Percentiles rank a stretch among this genome's conserved stretches.
phyloP scores from a whole-genome alignment of 2,113 vertebrate genomes.

The Daphoenositta chrysoptera region DNA sequence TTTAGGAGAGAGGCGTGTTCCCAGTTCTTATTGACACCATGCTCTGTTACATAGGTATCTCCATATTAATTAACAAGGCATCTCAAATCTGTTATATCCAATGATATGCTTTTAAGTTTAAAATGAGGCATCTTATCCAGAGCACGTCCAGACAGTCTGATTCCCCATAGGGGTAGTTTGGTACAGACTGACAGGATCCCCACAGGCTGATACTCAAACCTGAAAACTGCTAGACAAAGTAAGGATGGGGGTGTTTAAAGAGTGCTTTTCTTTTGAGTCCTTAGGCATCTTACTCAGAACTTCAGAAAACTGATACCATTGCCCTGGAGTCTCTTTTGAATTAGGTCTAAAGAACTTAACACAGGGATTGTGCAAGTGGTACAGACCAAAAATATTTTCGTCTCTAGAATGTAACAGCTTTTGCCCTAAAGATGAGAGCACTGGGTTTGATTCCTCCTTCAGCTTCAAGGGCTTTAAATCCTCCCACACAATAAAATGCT shows the following conservation, averaged over 20 bases:
- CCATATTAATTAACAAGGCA: neutral
- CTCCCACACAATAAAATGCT: neutral
- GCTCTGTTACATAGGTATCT: neutral
- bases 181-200: neutral
- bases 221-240: neutral
- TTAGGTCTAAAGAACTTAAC: neutral
- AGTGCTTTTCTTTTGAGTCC: neutral
- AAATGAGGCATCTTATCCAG: neutral
- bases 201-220: neutral
- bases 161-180: neutral
- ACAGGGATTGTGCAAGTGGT: neutral
- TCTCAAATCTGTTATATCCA: neutral
- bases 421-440: neutral
- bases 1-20: neutral
- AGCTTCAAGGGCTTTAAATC: neutral
- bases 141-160: neutral
- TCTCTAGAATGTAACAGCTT: neutral
- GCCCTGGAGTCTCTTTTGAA: neutral
- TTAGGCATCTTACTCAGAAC: neutral
- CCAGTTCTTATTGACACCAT: neutral
- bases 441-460: neutral
- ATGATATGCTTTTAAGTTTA: neutral
- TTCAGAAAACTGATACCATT: neutral
- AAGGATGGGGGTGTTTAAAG: neutral
- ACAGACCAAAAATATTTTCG: neutral